Evolutionary conservation across 2,888 invertebrate genomes (phyloP).

Genomic region (Conchocele bisecta): DNA sequence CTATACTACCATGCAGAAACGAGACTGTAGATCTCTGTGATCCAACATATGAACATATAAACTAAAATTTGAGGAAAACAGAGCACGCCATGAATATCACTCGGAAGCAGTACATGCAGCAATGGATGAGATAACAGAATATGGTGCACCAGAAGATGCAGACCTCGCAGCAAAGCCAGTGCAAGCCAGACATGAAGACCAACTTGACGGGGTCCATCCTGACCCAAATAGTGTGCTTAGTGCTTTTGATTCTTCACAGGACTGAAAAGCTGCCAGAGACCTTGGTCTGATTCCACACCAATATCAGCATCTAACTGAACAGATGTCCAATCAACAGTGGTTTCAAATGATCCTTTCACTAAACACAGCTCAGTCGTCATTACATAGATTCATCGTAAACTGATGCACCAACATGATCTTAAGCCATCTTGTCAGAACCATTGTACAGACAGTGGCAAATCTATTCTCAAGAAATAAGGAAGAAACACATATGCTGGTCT

Average conservation of each 20-base stretch:
- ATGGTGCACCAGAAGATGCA: not conserved
- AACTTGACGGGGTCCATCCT: not conserved
- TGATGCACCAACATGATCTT: conserved; percentile 9
- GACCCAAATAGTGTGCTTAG: not conserved
- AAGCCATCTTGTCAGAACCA: conserved; percentile 4
- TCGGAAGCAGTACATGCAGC: not conserved
- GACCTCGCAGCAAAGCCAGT: too few relatives aligned
- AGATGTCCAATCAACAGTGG: not conserved
- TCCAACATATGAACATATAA: not conserved
- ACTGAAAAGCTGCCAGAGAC: not conserved
- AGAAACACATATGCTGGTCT: not conserved
- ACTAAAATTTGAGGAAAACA: not conserved
- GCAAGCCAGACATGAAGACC: too few relatives aligned
- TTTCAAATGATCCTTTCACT: not conserved
- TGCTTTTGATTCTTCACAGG: not conserved
- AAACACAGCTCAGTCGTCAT: not conserved
- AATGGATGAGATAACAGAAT: not conserved
- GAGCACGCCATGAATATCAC: not conserved
- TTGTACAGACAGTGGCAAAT: conserved; percentile 4
- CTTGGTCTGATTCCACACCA: not conserved
- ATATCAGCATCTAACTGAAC: not conserved
- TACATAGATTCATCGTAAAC: conserved; percentile 7
- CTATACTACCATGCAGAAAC: not conserved
- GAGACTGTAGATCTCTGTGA: not conserved
- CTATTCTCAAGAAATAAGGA: not conserved